Evolutionary conservation across 2,888 invertebrate species (phyloP).

Genomic region (Megamerina dolium): DNA sequence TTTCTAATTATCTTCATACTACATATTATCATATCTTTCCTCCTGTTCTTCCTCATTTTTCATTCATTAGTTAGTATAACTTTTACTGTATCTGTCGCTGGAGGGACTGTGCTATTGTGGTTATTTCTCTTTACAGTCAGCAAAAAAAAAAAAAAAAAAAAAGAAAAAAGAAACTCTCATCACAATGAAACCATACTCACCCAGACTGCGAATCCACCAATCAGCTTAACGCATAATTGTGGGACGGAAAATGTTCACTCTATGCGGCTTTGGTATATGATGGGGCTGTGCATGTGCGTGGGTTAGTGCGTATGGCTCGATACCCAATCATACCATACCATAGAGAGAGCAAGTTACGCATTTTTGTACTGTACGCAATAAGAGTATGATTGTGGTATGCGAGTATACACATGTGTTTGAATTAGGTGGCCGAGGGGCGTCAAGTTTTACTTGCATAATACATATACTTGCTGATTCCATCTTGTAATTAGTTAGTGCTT

Average conservation of each 20-base stretch:
- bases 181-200: slow-evolving; percentile 2
- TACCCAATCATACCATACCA: too few species aligned
- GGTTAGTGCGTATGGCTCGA: not conserved
- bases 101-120: slow-evolving; percentile 16
- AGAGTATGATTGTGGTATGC: too few species aligned
- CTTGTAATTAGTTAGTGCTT: too few species aligned
- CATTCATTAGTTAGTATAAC: slow-evolving; percentile 1
- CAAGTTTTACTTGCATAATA: too few species aligned
- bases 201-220: slow-evolving; percentile 30
- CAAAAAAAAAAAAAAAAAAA: too few species aligned
- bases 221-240: slow-evolving; percentile 39
- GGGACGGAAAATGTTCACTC: slow-evolving; percentile 21
- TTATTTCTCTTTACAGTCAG: slow-evolving; percentile 6
- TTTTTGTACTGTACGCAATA: not conserved
- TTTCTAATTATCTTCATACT: slow-evolving; percentile 13
- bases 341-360: not conserved
- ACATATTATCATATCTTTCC: too few species aligned
- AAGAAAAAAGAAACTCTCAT: too few species aligned
- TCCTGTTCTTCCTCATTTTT: not conserved
- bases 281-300: slow-evolving; percentile 25
- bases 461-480: too few species aligned
- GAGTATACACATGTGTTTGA: too few species aligned
- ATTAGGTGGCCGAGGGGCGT: too few species aligned
- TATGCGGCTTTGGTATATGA: too few species aligned
- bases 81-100: slow-evolving; percentile 1